phyloP scores from a whole-genome alignment of 1,140 invertebrate genomes.

The Andricus grossulariae region DNA sequence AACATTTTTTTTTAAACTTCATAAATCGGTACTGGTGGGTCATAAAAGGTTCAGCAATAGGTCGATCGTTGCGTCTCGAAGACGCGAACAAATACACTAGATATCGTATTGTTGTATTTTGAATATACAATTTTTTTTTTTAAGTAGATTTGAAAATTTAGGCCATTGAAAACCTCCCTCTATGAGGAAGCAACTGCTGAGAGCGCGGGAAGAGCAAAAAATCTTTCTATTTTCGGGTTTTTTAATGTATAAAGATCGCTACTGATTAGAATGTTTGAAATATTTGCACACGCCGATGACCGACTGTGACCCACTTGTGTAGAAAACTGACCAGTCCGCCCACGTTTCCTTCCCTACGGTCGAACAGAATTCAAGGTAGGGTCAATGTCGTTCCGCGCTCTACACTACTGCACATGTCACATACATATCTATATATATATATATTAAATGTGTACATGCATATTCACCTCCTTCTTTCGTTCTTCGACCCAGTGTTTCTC shows the following conservation, averaged over 20 bases:
- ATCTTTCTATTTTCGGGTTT: too few species aligned
- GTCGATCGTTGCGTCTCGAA: too few species aligned
- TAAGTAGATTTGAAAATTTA: too few species aligned
- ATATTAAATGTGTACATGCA: neutral
- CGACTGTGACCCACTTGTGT: conserved; percentile 67
- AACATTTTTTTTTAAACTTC: too few species aligned
- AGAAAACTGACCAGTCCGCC: conserved; percentile 70
- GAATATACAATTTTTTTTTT: too few species aligned
- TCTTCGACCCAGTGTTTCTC: conserved; percentile 9
- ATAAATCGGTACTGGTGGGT: too few species aligned
- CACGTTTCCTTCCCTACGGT: conserved; percentile 58
- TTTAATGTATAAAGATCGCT: neutral
- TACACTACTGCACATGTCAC: conserved; percentile 41
- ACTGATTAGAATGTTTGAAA: conserved; percentile 46
- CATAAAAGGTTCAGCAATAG: too few species aligned
- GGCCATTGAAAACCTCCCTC: too few species aligned
- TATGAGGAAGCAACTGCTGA: too few species aligned
- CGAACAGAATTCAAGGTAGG: conserved; percentile 65
- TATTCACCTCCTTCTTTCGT: neutral
- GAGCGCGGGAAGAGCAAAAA: too few species aligned
- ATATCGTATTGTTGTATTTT: too few species aligned
- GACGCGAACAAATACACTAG: too few species aligned
- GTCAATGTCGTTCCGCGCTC: conserved; percentile 67
- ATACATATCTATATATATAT: neutral
- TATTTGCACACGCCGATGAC: conserved; percentile 61